phyloP scores from a whole-genome alignment of 2,888 invertebrate species.

The Myopa tessellatipennis region DNA sequence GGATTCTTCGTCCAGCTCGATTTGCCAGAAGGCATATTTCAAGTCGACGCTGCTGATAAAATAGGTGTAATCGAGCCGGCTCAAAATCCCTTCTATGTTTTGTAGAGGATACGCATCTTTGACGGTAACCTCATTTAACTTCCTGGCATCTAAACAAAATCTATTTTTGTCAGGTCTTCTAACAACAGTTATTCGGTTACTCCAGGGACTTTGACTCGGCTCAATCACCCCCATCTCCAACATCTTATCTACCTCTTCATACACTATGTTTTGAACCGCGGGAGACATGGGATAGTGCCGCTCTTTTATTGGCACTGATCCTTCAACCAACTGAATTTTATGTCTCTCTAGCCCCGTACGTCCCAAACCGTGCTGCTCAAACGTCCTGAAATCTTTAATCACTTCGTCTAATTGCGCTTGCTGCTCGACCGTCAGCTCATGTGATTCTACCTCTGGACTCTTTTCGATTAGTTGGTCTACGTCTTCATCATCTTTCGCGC shows the following conservation, averaged over 20 bases:
- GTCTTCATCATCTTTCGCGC: too few species aligned
- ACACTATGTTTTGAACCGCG: not conserved
- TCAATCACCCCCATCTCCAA: not conserved
- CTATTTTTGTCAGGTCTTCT: slow-evolving; percentile 49
- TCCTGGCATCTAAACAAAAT: slow-evolving; percentile 56
- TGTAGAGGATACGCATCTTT: slow-evolving; percentile 45
- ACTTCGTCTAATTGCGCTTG: not conserved
- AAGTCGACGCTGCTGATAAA: slow-evolving; percentile 5
- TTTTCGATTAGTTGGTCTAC: too few species aligned
- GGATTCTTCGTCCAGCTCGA: slow-evolving; percentile 31
- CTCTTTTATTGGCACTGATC: not conserved
- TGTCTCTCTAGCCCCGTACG: not conserved
- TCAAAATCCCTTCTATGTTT: slow-evolving; percentile 45
- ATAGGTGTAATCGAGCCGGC: slow-evolving; percentile 15
- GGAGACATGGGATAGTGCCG: not conserved
- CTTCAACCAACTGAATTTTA: not conserved
- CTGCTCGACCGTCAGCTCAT: too few species aligned
- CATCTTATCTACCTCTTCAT: not conserved
- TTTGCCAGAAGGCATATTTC: slow-evolving; percentile 36
- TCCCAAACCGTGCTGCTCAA: not conserved
- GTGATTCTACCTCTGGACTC: too few species aligned
- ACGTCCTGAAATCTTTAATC: not conserved
- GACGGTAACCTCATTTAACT: slow-evolving; percentile 53
- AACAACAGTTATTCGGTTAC: not conserved
- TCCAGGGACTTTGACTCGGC: not conserved